phyloP scores from a whole-genome alignment of 2,797 vertebrate genomes.

The Coilia nasus region DNA sequence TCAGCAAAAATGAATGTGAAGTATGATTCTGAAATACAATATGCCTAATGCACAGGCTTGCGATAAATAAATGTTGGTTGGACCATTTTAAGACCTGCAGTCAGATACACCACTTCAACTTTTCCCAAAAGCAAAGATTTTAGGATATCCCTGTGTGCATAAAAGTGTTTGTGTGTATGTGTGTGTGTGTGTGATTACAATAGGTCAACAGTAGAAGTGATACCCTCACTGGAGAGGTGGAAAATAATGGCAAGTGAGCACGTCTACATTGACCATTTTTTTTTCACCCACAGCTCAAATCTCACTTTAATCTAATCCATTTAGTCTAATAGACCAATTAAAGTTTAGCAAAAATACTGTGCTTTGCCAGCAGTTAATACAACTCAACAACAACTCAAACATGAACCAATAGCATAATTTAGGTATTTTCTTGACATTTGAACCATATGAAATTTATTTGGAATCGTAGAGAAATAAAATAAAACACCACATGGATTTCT shows the following conservation, averaged over 20 bases:
- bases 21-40: slow-evolving; percentile 1
- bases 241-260: background rate
- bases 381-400: background rate
- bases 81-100: background rate
- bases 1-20: slow-evolving; percentile 49
- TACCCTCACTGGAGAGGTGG: background rate
- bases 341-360: background rate
- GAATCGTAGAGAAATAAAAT: background rate
- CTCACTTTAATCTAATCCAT: slow-evolving; percentile 3
- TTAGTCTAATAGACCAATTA: slow-evolving; percentile 10
- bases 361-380: slow-evolving; percentile 12
- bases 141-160: background rate
- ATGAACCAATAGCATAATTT: background rate
- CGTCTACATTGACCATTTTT: background rate
- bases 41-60: background rate
- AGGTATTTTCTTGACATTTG: background rate
- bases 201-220: background rate
- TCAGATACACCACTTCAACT: slow-evolving; percentile 9
- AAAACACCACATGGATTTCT: slow-evolving; percentile 1
- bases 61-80: background rate
- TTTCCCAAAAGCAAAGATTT: background rate
- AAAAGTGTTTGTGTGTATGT: background rate
- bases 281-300: background rate
- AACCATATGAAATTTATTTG: background rate
- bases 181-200: background rate